These are phyloP conservation scores for Apis florea DNA, from an alignment of 1,140 invertebrate genomes.

Conservation along the genomic window DNA sequence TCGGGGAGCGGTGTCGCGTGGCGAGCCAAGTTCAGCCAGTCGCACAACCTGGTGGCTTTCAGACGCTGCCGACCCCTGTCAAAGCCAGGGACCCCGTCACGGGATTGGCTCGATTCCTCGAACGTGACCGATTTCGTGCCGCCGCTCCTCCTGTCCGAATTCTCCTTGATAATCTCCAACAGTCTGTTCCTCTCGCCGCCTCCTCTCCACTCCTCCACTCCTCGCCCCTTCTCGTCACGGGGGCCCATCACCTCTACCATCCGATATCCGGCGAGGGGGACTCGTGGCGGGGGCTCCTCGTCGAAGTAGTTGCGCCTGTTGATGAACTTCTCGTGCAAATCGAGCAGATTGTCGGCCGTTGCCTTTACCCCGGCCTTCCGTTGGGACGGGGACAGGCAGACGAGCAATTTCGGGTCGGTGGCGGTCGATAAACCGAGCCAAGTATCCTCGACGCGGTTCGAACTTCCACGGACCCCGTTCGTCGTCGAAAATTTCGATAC, in stretches of 20 bases:
- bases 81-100: background rate
- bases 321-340: constrained; percentile 85
- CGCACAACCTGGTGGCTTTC: constrained; percentile 77
- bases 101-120: background rate
- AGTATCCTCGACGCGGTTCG: constrained; percentile 54
- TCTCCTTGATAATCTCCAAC: constrained; percentile 81
- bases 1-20: constrained; percentile 39
- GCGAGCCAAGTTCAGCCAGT: constrained; percentile 80
- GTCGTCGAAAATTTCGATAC: constrained; percentile 63
- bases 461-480: constrained; percentile 11
- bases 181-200: constrained; percentile 71
- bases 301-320: constrained; percentile 83
- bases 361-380: constrained; percentile 80
- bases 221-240: constrained; percentile 28
- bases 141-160: constrained; percentile 44
- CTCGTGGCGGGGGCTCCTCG: constrained; percentile 57
- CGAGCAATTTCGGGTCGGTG: constrained; percentile 82
- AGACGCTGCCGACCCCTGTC: constrained; percentile 70
- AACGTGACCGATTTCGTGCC: background rate
- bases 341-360: constrained; percentile 82
- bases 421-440: constrained; percentile 83
- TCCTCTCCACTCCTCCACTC: background rate
- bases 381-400: constrained; percentile 88
- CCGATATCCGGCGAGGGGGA: constrained; percentile 70
- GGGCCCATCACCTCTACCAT: constrained; percentile 46